These are phyloP conservation scores for Nothocercus julius DNA, from an alignment of 2,113 vertebrate genomes.

Conservation along the genomic window DNA sequence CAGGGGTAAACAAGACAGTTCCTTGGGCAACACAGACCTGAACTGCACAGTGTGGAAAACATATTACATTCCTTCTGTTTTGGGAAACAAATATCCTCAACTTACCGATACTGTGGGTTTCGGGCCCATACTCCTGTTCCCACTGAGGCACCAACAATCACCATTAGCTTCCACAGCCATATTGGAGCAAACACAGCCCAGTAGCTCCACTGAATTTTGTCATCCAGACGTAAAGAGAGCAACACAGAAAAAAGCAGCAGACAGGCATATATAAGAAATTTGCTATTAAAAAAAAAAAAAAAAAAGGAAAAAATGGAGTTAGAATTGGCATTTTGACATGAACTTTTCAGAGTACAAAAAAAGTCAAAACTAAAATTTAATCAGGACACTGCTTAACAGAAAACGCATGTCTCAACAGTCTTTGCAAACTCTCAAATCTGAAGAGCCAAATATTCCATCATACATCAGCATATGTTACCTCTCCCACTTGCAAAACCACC, in stretches of 20 bases:
- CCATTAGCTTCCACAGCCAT: conserved; percentile 98
- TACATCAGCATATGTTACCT: background rate
- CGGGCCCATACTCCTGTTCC: conserved; percentile 97
- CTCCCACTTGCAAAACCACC: background rate
- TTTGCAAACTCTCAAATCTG: background rate
- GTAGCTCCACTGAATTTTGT: conserved; percentile 96
- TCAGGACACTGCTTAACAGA: background rate
- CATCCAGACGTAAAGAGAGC: conserved; percentile 92
- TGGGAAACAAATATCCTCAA: background rate
- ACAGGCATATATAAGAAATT: conserved; percentile 98
- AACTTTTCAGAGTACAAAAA: background rate
- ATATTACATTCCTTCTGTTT: background rate
- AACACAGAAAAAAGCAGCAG: conserved; percentile 96
- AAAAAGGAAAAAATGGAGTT: background rate
- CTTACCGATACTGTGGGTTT: conserved; percentile 97
- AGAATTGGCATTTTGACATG: background rate
- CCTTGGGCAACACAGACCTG: background rate
- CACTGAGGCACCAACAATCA: conserved; percentile 93
- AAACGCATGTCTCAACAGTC: accelerated
- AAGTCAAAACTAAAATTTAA: background rate
- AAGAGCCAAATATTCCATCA: background rate
- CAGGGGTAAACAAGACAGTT: background rate
- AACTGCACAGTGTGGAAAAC: background rate
- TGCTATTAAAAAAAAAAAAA: conserved; percentile 76
- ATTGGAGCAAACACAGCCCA: conserved; percentile 98